Evolutionary conservation across 2,888 invertebrate species (phyloP), one percentile per base, ranked within the genome.

Genomic region (Parnassius mnemosyne): DNA sequence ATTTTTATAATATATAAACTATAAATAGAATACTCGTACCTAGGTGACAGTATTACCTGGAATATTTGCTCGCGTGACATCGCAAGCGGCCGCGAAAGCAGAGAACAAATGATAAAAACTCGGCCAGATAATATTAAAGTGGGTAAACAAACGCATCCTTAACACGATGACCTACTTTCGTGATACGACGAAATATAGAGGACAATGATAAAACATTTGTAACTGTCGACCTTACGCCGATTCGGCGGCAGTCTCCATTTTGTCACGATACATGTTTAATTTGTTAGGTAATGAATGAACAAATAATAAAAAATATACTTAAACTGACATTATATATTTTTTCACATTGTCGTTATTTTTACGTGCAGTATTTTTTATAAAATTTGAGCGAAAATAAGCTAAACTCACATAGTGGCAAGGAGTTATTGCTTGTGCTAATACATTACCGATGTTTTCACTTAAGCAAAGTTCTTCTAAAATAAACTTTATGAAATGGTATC

Each of bases 131-230:
- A 68, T 78, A 71, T 80, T 79, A 76, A 69, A 71, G 60, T 65
- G 66, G 65, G 71, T 71, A 70, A 75, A 63, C 52, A 71, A 73
- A 54, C 61, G 55, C 69, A 79, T 83, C 83, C 83, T 83, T 83
- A 82, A 78, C 84, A 82, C 71, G 76, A 64, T 84, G 76, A 81
- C 85, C 82, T 63, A 83, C 72, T 78, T 84, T 63, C 67, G 72
- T 69, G 74, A 70, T 63, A 60, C 56, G 58, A 66, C 67, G 63
- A 68, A 66, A 63, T 67, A 64, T 68, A 25, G 56, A 44, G 60
- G 69, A 65, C 59, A 57, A 50, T 51, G 50, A 57, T 63, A 65
- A 60, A 53, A 16, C 46, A 41, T 43, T 53, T 53, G 60, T 66
- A 66, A 69, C 56, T 50, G 59, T 25, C 60, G 69, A 64, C 75